Percentiles rank a stretch among this genome's conserved stretches.
phyloP scores from a whole-genome alignment of 2,888 invertebrate species.

The Polymixis flavicincta region DNA sequence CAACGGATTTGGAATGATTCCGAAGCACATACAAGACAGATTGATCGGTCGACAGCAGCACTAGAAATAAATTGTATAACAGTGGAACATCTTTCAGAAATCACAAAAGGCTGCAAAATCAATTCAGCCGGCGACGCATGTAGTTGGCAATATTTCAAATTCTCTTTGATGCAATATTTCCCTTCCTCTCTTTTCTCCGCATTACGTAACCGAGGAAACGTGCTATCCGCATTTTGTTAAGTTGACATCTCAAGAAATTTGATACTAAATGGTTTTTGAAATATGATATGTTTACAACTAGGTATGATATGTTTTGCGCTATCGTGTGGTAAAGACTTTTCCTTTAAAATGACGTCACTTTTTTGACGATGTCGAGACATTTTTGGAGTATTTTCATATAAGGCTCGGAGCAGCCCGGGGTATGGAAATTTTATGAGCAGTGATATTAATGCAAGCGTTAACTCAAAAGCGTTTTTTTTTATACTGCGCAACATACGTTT shows the following conservation, averaged over 20 bases:
- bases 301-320: slow-evolving; percentile 8
- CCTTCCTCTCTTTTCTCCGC: slow-evolving; percentile 73
- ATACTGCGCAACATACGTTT: too few relatives aligned
- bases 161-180: slow-evolving; percentile 86
- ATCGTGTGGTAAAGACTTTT: background rate
- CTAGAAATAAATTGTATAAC: slow-evolving; percentile 67
- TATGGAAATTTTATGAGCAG: too few relatives aligned
- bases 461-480: too few relatives aligned
- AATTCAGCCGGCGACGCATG: slow-evolving; percentile 82
- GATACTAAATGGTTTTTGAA: slow-evolving; percentile 52
- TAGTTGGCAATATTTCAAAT: slow-evolving; percentile 89
- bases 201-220: slow-evolving; percentile 76
- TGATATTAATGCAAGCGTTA: too few relatives aligned
- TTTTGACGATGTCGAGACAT: background rate
- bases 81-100: slow-evolving; percentile 66
- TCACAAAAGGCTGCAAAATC: slow-evolving; percentile 82
- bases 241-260: slow-evolving; percentile 65
- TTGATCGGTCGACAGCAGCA: slow-evolving; percentile 41
- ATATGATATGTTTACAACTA: slow-evolving; percentile 22
- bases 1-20: slow-evolving; percentile 39
- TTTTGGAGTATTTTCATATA: too few relatives aligned
- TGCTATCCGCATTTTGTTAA: slow-evolving; percentile 71
- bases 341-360: slow-evolving; percentile 6
- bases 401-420: too few relatives aligned
- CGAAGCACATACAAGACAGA: slow-evolving; percentile 45